phyloP scores from a whole-genome alignment of 2,888 invertebrate species.

The Synanthedon myopaeformis region DNA sequence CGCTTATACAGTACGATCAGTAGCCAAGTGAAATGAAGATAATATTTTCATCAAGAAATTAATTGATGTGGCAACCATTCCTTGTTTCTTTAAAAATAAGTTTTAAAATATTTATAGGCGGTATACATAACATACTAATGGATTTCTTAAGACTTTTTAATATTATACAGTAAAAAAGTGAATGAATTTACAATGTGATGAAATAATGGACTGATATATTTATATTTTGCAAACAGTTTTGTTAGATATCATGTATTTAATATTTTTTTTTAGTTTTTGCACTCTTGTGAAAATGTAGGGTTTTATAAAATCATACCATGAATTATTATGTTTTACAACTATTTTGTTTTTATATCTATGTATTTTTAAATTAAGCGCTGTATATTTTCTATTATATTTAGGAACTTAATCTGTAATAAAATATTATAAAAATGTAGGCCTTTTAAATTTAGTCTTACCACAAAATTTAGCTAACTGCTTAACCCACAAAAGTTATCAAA shows the following conservation, averaged over 20 bases:
- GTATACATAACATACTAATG: conserved; percentile 28
- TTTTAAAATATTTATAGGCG: conserved; percentile 4
- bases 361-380: neutral
- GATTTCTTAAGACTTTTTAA: conserved; percentile 21
- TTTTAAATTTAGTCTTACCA: too few species aligned
- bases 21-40: conserved; percentile 16
- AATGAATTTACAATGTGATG: conserved; percentile 54
- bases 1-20: conserved; percentile 62
- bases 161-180: conserved; percentile 15
- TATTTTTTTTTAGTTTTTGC: conserved; percentile 35
- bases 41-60: neutral
- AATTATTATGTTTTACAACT: conserved; percentile 27
- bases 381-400: conserved; percentile 7
- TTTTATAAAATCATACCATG: conserved; percentile 35
- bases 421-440: conserved; percentile 36
- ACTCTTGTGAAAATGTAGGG: conserved; percentile 28
- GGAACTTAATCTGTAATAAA: conserved; percentile 29
- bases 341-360: conserved; percentile 18
- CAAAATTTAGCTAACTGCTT: too few species aligned
- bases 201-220: conserved; percentile 46
- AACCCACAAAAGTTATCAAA: too few species aligned
- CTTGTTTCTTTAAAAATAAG: conserved; percentile 1
- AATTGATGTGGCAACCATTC: neutral
- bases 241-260: conserved; percentile 6
- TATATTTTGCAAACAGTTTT: conserved; percentile 18